Evolutionary conservation across 2,888 invertebrate genomes (phyloP), one percentile per base, ranked within the genome.

Genomic region (Gisinianus flammeolus): DNA sequence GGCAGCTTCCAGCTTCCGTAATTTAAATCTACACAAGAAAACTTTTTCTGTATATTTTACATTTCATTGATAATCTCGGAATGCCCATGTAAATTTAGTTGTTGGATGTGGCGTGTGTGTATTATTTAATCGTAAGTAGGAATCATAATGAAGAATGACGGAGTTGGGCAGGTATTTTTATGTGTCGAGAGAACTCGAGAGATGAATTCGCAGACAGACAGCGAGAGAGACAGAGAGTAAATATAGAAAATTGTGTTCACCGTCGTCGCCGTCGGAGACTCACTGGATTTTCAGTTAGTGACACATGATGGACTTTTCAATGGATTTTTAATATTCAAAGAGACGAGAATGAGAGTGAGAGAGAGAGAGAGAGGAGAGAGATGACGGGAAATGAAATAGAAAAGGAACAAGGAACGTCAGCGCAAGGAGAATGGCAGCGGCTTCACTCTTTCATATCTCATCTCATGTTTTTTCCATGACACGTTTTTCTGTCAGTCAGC

Each of bases 281-380:
- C n/a, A n/a, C n/a, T n/a, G 68, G 12, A 68, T 28, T 68, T 12
- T 30, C 56, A 58, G 72, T 31, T 72, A 33, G 33, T 72, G 72
- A 72, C 72, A 72, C 58, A 56, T 72, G 72, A 72, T 72, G 58
- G 72, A 72, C 72, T 72, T 72, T 72, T 58, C 58, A 72, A 72
- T 72, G 72, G 58, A 58, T 72, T 72, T n/a, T 72, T 72, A 72
- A 72, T 72, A 72, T 72, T 72, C 72, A 72, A n/a, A 72, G 58
- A 58, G 31, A 31, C 33, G 35, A 35, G 33, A 31, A 35, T 10
- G 35, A 68, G 56, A 56, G 5, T 12, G 52, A 44, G 52, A 44
- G 52, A 44, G 56, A 56, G n/a, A 22, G 56, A 44, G 52, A 44
- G 52, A 16, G 52, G 52, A 44, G 52, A 44, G 52, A 44, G 16